Evolutionary conservation across 2,113 vertebrate genomes (phyloP).

Genomic region (Anoura caudifer): DNA sequence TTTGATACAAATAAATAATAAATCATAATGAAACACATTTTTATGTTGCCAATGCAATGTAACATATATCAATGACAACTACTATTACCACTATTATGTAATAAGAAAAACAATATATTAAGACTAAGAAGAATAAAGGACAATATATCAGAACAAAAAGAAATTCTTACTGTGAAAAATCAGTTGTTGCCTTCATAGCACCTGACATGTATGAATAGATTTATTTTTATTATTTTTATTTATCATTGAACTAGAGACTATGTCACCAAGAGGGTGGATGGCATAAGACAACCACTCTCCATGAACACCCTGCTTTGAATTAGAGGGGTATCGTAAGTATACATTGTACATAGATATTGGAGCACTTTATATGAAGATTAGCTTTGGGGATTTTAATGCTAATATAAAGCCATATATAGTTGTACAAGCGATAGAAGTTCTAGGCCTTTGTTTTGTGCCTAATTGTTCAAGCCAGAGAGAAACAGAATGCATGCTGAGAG

Average conservation of each 20-base stretch:
- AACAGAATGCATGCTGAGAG: constrained; percentile 46
- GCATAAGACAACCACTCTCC: background rate
- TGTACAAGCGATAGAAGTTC: background rate
- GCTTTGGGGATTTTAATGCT: background rate
- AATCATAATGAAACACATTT: background rate
- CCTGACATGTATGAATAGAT: background rate
- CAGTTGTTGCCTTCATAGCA: background rate
- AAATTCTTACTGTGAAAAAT: background rate
- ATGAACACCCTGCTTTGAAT: background rate
- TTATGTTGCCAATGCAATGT: background rate
- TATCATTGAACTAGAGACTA: background rate
- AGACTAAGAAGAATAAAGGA: background rate
- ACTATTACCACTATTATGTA: background rate
- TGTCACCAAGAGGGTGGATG: no score
- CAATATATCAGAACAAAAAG: background rate
- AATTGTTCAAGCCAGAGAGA: background rate
- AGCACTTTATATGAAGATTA: background rate
- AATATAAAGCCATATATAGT: background rate
- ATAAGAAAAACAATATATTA: background rate
- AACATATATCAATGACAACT: background rate
- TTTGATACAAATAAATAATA: background rate
- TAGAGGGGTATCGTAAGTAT: background rate
- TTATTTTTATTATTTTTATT: background rate
- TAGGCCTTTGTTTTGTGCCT: background rate
- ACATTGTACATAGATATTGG: background rate